These are phyloP conservation scores for Homalodisca vitripennis DNA, from an alignment of 1,140 invertebrate genomes.

Conservation along the genomic window DNA sequence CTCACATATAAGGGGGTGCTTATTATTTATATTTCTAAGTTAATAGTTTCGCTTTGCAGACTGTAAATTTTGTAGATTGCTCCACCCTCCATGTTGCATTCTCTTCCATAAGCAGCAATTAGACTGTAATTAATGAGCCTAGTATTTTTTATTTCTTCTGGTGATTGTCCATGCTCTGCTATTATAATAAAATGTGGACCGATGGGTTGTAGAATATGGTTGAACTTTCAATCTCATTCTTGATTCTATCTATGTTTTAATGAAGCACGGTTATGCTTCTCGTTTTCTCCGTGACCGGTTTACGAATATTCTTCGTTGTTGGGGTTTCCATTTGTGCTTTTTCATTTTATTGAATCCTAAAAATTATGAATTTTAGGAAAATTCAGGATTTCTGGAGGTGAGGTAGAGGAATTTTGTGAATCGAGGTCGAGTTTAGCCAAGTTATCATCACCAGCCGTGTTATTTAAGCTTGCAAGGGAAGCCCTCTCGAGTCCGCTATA, in stretches of 20 bases:
- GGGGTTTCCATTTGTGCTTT: constrained; percentile 4
- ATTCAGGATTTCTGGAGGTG: constrained; percentile 24
- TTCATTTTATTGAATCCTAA: constrained; percentile 1
- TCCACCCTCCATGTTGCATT: not conserved
- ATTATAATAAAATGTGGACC: not conserved
- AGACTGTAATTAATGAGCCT: not conserved
- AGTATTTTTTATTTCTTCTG: not conserved
- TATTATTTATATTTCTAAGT: not conserved
- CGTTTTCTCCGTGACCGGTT: not conserved
- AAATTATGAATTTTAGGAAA: not conserved
- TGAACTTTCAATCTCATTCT: not conserved
- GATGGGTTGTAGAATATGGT: not conserved
- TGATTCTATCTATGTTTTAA: not conserved
- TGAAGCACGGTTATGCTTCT: not conserved
- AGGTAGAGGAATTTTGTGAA: not conserved
- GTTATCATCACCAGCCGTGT: not conserved
- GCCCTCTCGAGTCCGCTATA: not conserved
- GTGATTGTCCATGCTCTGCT: not conserved
- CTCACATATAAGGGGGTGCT: not conserved
- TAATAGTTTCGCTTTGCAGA: not conserved
- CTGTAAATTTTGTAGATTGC: not conserved
- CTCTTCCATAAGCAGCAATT: not conserved
- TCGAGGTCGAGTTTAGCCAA: not conserved
- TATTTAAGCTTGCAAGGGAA: not conserved
- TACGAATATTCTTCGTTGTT: not conserved